Base-by-base conservation (phyloP, 2,797 vertebrate genomes). In the Pteronotus mesoamericanus region DNA sequence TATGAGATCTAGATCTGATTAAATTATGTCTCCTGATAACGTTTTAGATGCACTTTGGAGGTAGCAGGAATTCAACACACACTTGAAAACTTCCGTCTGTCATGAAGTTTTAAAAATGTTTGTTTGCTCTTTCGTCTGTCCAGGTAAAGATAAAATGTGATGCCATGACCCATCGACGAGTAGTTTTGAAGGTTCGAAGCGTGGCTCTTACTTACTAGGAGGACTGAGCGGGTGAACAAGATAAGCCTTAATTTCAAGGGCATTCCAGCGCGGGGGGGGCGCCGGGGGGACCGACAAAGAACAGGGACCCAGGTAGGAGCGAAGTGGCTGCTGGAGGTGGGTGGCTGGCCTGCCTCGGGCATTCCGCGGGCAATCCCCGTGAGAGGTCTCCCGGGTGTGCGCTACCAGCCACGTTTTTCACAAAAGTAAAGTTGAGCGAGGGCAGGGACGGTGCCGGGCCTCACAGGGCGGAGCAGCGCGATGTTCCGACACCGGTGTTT, bases 251-350 rank as follows among this genome's bases (percentile, higher is more conserved):
- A 66, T 24, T 24, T 59, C 48, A 34, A 55, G 44, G 3, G 39
- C n/a, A 9, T 78, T 24, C 64, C n/a, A 32, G 18, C n/a, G n/a
- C n/a, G 26, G 0, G 24, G 24, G 26, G 12, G 34, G 22, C 21
- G 1, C 10, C 6, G 0, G n/a, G 8, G 3, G 26, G 10, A 3
- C 4, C 3, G 7, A 14, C 19, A 16, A 12, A 57, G 15, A 80
- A 32, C 3, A 26, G 18, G 11, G 68, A 39, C 9, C 8, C 12
- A 16, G 11, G 10, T 6, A 11, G 7, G 24, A 34, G 5, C n/a
- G 29, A 32, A 34, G 32, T 12, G 32, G 16, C 24, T 51, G 37
- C 46, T 57, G 16, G 22, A 10, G 68, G 42, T 32, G 42, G 77
- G 19, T 53, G 12, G 3, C 34, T 26, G n/a, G 37, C 44, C 21